phyloP scores from a whole-genome alignment of 2,797 vertebrate species.

The Bucorvus abyssinicus region DNA sequence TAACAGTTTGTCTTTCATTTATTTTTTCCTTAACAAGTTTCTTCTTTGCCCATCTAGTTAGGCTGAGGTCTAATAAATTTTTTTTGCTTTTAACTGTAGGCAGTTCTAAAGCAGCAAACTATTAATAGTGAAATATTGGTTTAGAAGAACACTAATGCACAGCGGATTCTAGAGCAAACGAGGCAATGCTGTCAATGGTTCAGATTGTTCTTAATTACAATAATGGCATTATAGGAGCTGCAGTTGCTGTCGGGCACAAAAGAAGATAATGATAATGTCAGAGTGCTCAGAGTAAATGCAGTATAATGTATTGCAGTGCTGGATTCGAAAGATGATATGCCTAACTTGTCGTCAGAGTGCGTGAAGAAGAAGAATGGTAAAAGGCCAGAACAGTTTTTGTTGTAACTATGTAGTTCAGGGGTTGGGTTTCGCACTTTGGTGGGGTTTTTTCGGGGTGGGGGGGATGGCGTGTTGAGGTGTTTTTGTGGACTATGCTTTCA shows the following conservation, averaged over 20 bases:
- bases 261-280: slow-evolving; percentile 54
- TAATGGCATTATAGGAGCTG: slow-evolving; percentile 47
- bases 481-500: background rate
- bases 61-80: background rate
- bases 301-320: slow-evolving; percentile 43
- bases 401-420: background rate
- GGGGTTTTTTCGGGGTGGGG: background rate
- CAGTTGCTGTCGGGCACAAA: slow-evolving; percentile 59
- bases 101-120: slow-evolving; percentile 45
- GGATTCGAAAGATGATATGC: slow-evolving; percentile 54
- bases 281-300: slow-evolving; percentile 46
- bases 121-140: slow-evolving; percentile 62
- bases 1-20: slow-evolving; percentile 26
- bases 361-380: slow-evolving; percentile 43
- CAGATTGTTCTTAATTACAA: slow-evolving; percentile 69
- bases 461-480: background rate
- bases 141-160: slow-evolving; percentile 52
- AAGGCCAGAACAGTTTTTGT: background rate
- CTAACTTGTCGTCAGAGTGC: slow-evolving; percentile 44
- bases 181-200: slow-evolving; percentile 55
- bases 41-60: background rate
- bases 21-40: slow-evolving; percentile 28
- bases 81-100: slow-evolving; percentile 17
- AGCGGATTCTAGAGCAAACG: slow-evolving; percentile 45
- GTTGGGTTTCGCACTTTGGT: background rate